Evolutionary conservation across 2,888 invertebrate species (phyloP).

Genomic region (Campopleginae sp.): DNA sequence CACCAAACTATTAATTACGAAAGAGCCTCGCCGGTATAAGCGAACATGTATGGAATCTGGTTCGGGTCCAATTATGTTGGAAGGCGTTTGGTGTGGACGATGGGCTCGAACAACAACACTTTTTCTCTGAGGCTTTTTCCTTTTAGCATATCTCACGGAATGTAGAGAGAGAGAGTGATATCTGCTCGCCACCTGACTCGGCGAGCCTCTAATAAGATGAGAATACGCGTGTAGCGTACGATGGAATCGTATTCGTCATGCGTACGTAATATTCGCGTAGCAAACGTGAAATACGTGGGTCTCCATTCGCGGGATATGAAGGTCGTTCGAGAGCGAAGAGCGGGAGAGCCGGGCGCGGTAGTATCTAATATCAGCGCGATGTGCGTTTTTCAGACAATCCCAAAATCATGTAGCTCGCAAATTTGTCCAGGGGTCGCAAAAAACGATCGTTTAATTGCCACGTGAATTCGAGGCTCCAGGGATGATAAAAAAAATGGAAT

Average conservation of each 20-base stretch:
- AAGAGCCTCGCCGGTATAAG: slow-evolving; percentile 61
- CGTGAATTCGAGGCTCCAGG: not conserved
- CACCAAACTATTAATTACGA: slow-evolving; percentile 81
- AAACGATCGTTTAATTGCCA: not conserved
- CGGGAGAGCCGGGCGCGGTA: slow-evolving; percentile 8
- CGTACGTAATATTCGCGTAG: not conserved
- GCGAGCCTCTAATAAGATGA: not conserved
- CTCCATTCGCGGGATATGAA: slow-evolving; percentile 67
- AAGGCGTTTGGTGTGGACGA: slow-evolving; percentile 66
- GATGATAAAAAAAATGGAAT: not conserved
- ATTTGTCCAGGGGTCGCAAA: not conserved
- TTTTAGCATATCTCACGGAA: not conserved
- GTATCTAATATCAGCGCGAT: no score
- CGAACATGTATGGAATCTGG: slow-evolving; percentile 79
- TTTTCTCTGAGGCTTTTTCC: slow-evolving; percentile 18
- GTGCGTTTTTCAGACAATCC: no score
- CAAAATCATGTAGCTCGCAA: no score
- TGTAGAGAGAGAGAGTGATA: not conserved
- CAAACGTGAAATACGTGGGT: slow-evolving; percentile 5
- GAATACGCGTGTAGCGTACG: not conserved
- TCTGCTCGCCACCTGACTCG: not conserved
- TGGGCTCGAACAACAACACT: slow-evolving; percentile 35
- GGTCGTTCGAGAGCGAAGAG: slow-evolving; percentile 67
- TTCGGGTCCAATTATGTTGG: slow-evolving; percentile 79
- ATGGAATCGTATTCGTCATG: not conserved